Conservation (phyloP, 1,140 invertebrate genomes). For the Bombus fervidus region DNA sequence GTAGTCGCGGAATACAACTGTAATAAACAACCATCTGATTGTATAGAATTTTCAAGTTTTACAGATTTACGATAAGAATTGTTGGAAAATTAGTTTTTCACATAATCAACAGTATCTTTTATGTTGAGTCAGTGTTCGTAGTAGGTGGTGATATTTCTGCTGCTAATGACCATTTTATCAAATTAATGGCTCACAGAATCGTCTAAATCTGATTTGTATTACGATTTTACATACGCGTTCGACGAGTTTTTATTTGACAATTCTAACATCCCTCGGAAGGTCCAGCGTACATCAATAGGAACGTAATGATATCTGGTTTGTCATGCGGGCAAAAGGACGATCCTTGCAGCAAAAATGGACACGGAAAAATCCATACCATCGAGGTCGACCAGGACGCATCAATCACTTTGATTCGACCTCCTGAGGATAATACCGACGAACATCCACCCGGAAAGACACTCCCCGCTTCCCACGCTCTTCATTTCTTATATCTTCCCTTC, state of each 20-base stretch:
- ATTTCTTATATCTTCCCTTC: not conserved
- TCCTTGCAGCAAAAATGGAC: slow-evolving; percentile 20
- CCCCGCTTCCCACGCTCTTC: not conserved
- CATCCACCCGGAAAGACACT: not conserved
- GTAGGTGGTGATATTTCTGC: not conserved
- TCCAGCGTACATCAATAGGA: not conserved
- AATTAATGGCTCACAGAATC: not conserved
- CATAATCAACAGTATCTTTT: too few relatives aligned
- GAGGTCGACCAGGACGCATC: slow-evolving; percentile 26
- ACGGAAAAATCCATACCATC: slow-evolving; percentile 36
- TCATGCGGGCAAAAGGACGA: not conserved
- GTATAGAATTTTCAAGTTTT: too few relatives aligned
- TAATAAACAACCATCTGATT: too few relatives aligned
- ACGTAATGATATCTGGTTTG: not conserved
- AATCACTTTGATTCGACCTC: slow-evolving; percentile 42
- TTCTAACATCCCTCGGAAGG: accelerated
- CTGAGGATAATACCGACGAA: slow-evolving; percentile 24
- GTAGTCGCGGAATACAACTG: too few relatives aligned
- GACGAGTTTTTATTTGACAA: not conserved
- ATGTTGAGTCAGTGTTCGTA: too few relatives aligned
- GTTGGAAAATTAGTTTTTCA: too few relatives aligned
- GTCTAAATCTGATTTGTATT: not conserved
- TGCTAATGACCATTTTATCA: not conserved
- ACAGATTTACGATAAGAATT: too few relatives aligned
- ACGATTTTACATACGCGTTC: not conserved